Percentiles rank a stretch among this genome's conserved stretches.
These are phyloP conservation scores for Paracanthobrama guichenoti DNA, from an alignment of 2,113 vertebrate species.

Conservation along the genomic window DNA sequence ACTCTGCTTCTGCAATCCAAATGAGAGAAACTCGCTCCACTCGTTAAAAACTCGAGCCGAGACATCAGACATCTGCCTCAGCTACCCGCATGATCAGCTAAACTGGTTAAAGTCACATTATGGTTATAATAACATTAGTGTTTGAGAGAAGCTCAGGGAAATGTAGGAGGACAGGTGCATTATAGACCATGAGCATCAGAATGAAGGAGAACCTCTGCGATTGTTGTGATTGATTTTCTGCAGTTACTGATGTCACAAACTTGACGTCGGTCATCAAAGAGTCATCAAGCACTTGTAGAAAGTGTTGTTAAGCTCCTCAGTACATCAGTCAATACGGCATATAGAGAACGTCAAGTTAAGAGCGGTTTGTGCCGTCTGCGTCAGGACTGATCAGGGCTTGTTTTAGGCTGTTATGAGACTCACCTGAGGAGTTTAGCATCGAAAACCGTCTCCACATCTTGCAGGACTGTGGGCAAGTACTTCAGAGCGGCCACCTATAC, in stretches of 20 bases:
- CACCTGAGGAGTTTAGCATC: constrained; percentile 93
- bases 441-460: constrained; percentile 94
- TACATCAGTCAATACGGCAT: neutral
- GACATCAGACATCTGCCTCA: neutral
- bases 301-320: neutral
- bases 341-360: no score
- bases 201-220: neutral
- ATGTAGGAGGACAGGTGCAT: neutral
- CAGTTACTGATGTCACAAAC: neutral
- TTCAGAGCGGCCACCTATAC: constrained; percentile 93
- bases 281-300: neutral
- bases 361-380: no score
- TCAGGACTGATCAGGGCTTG: neutral
- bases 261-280: neutral
- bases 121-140: neutral
- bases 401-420: constrained; percentile 34
- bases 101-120: constrained; percentile 18
- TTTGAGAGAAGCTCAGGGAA: neutral
- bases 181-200: neutral
- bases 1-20: neutral
- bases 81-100: neutral
- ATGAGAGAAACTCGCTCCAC: constrained; percentile 1
- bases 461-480: constrained; percentile 93
- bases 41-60: neutral
- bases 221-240: neutral